Conservation (phyloP, 1,140 invertebrate species). For the Helicoverpa zea region DNA sequence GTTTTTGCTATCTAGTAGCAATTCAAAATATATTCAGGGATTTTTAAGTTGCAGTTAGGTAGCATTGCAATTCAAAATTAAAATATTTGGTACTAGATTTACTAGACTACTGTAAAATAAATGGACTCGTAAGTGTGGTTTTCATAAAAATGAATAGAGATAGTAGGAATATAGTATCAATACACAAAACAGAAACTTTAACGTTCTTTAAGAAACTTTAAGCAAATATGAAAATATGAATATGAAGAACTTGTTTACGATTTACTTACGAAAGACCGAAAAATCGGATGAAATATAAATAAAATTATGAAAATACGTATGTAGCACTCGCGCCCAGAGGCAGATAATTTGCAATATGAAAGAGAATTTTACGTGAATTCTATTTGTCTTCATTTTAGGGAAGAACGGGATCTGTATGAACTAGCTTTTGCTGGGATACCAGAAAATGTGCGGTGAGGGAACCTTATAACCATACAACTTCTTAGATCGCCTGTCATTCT, state of each 20-base stretch:
- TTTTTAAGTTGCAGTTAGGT: slow-evolving; percentile 6
- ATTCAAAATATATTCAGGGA: slow-evolving; percentile 3
- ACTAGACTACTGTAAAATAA: no score
- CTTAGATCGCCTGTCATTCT: slow-evolving; percentile 10
- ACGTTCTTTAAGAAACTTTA: neutral
- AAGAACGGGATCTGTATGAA: neutral
- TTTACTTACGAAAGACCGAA: neutral
- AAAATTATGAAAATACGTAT: slow-evolving; percentile 14
- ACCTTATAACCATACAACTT: slow-evolving; percentile 1
- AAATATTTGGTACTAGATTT: neutral
- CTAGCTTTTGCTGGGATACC: neutral
- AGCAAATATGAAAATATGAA: no score
- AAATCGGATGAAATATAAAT: slow-evolving; percentile 5
- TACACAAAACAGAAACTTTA: neutral
- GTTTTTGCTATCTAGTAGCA: slow-evolving; percentile 16
- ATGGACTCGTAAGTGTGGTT: no score
- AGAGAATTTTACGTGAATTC: slow-evolving; percentile 27
- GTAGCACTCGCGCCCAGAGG: neutral
- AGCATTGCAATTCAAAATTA: neutral
- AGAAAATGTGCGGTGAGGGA: neutral
- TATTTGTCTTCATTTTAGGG: slow-evolving; percentile 26
- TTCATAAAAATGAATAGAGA: no score
- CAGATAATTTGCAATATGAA: slow-evolving; percentile 32
- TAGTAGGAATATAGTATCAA: no score
- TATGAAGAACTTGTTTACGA: neutral